Evolutionary conservation across 1,140 invertebrate species (phyloP).

Genomic region (Linepithema humile): DNA sequence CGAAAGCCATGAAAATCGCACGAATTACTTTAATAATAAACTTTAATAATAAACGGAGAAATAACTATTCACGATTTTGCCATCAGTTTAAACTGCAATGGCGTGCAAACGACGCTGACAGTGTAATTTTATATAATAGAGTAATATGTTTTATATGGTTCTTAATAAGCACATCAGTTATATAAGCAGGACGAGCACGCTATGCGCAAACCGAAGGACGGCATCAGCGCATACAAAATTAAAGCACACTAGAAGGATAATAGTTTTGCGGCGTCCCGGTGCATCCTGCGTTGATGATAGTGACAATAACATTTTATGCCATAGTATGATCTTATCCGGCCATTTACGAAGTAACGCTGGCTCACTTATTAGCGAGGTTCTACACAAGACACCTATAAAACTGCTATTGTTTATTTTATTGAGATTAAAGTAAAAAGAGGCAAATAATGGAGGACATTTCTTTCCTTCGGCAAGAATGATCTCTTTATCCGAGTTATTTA

Average conservation of each 20-base stretch:
- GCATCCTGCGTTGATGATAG: background rate
- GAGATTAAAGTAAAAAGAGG: background rate
- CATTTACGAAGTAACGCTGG: background rate
- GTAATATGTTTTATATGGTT: background rate
- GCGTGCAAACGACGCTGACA: background rate
- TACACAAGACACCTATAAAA: background rate
- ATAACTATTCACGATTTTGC: background rate
- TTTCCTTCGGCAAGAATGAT: background rate
- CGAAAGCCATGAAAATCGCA: background rate
- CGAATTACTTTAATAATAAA: background rate
- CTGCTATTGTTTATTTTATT: slow-evolving; percentile 1
- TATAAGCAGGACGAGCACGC: background rate
- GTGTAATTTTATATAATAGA: slow-evolving; percentile 7
- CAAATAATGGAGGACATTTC: background rate
- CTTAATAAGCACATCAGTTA: slow-evolving; percentile 5
- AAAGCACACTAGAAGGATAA: background rate
- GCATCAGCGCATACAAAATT: background rate
- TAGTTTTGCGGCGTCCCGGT: background rate
- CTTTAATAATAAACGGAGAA: background rate
- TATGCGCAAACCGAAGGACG: background rate
- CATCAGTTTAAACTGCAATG: background rate
- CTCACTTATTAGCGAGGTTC: background rate
- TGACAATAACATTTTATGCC: background rate
- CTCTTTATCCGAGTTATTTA: background rate
- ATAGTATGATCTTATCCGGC: background rate